Evolutionary conservation across 2,113 vertebrate genomes (phyloP).

Genomic region (Rynchops niger): DNA sequence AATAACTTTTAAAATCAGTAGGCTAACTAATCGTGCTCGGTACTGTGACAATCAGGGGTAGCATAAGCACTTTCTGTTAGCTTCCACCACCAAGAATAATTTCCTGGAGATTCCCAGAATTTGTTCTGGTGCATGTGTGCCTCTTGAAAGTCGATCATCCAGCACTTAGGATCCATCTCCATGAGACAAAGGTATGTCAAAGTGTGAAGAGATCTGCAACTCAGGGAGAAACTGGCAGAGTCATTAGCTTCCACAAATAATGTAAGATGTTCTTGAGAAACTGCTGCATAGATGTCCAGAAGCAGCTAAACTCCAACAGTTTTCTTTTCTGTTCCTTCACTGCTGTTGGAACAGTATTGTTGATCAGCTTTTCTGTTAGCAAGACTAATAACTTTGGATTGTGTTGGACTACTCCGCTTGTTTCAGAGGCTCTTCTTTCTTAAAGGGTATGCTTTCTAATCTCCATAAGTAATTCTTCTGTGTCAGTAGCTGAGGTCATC

Average conservation of each 20-base stretch:
- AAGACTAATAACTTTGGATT: background rate
- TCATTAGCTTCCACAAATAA: background rate
- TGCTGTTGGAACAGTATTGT: background rate
- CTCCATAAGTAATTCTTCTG: background rate
- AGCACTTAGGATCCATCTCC: background rate
- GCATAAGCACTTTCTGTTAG: background rate
- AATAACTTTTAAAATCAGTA: background rate
- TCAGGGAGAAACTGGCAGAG: background rate
- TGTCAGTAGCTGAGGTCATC: background rate
- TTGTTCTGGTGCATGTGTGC: background rate
- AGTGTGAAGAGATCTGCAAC: background rate
- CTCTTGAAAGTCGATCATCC: background rate
- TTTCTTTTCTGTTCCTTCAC: background rate
- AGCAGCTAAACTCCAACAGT: background rate
- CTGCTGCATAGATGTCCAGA: background rate
- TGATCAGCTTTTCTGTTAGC: background rate
- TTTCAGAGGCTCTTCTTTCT: background rate
- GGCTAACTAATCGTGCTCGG: background rate
- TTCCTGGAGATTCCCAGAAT: background rate
- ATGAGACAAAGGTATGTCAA: background rate
- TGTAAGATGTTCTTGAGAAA: background rate
- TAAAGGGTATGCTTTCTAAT: background rate
- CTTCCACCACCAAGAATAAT: background rate
- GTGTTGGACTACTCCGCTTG: background rate
- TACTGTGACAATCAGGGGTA: background rate